Percentiles rank a stretch among this genome's conserved stretches.
phyloP scores from a whole-genome alignment of 2,797 vertebrate genomes.

The Arctocebus calabarensis region DNA sequence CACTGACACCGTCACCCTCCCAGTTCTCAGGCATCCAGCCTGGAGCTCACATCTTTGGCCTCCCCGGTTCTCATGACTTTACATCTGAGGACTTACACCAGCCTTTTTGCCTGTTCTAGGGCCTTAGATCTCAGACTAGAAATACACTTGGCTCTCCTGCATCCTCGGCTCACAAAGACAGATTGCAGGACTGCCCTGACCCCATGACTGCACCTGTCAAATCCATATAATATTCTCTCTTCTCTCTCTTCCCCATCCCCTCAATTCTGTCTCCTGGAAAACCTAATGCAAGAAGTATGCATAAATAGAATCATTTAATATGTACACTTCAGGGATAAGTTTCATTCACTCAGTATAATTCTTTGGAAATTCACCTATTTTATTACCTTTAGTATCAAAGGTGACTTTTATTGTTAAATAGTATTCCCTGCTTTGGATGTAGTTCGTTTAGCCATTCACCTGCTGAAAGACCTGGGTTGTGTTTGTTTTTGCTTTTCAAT shows the following conservation, averaged over 20 bases:
- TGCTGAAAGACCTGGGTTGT: neutral
- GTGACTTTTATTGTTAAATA: neutral
- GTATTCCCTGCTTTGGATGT: neutral
- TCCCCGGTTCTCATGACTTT: neutral
- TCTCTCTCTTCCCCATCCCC: neutral
- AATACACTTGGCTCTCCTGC: fast-evolving
- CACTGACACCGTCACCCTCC: neutral
- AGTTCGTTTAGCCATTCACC: neutral
- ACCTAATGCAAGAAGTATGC: neutral
- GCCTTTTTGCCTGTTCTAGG: neutral
- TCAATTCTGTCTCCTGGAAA: neutral
- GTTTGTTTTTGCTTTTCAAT: neutral
- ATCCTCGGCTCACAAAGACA: neutral
- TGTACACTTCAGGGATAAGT: no score
- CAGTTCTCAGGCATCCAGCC: no score
- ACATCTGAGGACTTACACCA: neutral
- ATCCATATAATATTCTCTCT: no score
- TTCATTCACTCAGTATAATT: neutral
- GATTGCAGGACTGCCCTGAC: neutral
- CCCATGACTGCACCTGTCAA: neutral
- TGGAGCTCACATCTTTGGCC: fast-evolving
- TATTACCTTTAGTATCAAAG: neutral
- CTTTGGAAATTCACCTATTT: neutral
- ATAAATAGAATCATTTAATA: neutral
- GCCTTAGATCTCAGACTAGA: no score